Percentiles rank a stretch among this genome's conserved stretches.
Evolutionary conservation across 2,888 invertebrate species (phyloP).

Genomic region (Caenorhabditis becei): DNA sequence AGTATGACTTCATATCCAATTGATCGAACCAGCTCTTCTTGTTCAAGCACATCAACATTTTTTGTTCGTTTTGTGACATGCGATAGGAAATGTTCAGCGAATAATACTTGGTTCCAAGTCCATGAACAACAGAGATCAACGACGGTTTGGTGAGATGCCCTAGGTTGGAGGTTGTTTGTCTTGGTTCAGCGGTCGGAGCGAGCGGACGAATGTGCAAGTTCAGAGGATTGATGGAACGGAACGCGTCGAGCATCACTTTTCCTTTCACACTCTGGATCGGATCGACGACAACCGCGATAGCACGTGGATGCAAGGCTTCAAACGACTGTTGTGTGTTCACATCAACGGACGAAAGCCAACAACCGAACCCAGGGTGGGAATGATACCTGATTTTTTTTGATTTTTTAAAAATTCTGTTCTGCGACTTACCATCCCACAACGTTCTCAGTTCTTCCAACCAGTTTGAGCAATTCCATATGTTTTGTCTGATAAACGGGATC

Average conservation of each 20-base stretch:
- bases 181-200: slow-evolving; percentile 73
- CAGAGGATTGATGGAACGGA: slow-evolving; percentile 71
- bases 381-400: slow-evolving; percentile 86
- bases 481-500: slow-evolving; percentile 74
- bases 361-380: slow-evolving; percentile 99
- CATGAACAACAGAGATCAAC: slow-evolving; percentile 69
- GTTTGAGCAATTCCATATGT: slow-evolving; percentile 67
- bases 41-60: slow-evolving; percentile 74
- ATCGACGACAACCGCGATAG: slow-evolving; percentile 99
- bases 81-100: slow-evolving; percentile 71
- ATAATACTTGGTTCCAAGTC: slow-evolving; percentile 73
- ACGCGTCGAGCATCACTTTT: slow-evolving; percentile 77
- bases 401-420: neutral
- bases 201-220: slow-evolving; percentile 54
- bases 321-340: slow-evolving; percentile 83
- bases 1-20: slow-evolving; percentile 51
- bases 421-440: slow-evolving; percentile 70
- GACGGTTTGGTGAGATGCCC: slow-evolving; percentile 68
- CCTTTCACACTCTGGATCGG: slow-evolving; percentile 99
- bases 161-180: slow-evolving; percentile 68
- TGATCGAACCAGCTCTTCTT: slow-evolving; percentile 73
- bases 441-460: slow-evolving; percentile 68
- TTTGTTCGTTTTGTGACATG: slow-evolving; percentile 70
- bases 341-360: slow-evolving; percentile 98
- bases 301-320: slow-evolving; percentile 93